Conservation (phyloP, 2,888 invertebrate species). For the Phorcus lineatus region DNA sequence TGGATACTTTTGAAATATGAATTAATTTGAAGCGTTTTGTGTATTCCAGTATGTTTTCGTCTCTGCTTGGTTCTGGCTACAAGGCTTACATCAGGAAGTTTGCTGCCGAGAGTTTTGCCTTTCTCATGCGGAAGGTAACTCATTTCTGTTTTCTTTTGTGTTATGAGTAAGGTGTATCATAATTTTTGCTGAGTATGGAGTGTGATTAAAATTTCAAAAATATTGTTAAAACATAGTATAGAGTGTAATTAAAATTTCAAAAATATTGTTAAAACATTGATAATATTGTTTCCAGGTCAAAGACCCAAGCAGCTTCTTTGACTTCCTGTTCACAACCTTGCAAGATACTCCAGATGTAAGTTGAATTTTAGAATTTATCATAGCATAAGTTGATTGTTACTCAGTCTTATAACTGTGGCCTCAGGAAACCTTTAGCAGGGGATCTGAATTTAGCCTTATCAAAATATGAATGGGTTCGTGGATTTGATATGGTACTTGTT, state of each 20-base stretch:
- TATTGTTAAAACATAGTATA: not conserved
- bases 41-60: conserved; percentile 75
- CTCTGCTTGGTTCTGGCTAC: conserved; percentile 85
- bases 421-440: too few relatives aligned
- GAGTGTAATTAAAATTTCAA: not conserved
- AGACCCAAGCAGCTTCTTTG: conserved; percentile 85
- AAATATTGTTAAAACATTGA: not conserved
- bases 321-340: conserved; percentile 83
- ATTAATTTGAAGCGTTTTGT: too few relatives aligned
- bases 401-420: too few relatives aligned
- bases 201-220: not conserved
- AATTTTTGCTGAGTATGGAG: not conserved
- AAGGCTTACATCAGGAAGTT: conserved; percentile 92
- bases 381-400: too few relatives aligned
- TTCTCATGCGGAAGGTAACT: conserved; percentile 84
- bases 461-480: too few relatives aligned
- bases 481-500: too few relatives aligned
- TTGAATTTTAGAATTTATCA: conserved; percentile 19
- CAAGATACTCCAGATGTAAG: conserved; percentile 82
- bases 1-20: too few relatives aligned
- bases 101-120: conserved; percentile 97
- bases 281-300: conserved; percentile 78
- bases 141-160: conserved; percentile 1
- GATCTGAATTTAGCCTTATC: too few relatives aligned
- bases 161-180: not conserved